A percentile compares a stretch with the other conserved stretches of the same genome.
phyloP scores from a whole-genome alignment of 2,888 invertebrate species.

The Phania funesta region DNA sequence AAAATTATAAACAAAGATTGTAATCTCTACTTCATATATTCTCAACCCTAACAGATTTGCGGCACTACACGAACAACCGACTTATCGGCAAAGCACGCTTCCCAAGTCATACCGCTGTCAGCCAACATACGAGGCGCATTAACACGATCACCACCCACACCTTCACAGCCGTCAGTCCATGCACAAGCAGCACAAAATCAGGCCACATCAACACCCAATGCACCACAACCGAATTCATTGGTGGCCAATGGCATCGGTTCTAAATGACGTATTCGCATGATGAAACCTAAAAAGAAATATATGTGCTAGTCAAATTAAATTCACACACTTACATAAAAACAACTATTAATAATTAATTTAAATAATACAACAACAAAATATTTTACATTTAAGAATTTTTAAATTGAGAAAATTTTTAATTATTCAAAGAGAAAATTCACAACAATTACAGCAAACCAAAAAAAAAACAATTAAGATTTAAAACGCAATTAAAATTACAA shows the following conservation, averaged over 20 bases:
- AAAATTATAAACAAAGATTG: background rate
- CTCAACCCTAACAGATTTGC: conserved; percentile 75
- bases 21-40: background rate
- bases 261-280: conserved; percentile 81
- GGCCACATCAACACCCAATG: conserved; percentile 70
- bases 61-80: conserved; percentile 78
- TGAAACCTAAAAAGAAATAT: conserved; percentile 81
- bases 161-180: conserved; percentile 71
- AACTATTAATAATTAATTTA: conserved; percentile 44
- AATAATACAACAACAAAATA: conserved; percentile 34
- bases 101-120: conserved; percentile 74
- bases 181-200: conserved; percentile 69
- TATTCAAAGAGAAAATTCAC: conserved; percentile 33
- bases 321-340: conserved; percentile 48
- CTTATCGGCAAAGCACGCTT: conserved; percentile 75
- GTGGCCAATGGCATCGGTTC: conserved; percentile 79
- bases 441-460: conserved; percentile 63
- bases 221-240: conserved; percentile 73
- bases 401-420: conserved; percentile 64
- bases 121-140: conserved; percentile 75
- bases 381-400: conserved; percentile 60
- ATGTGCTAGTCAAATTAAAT: conserved; percentile 81
- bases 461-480: conserved; percentile 45
- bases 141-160: conserved; percentile 78
- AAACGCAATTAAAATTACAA: conserved; percentile 11